phyloP scores from a whole-genome alignment of 2,888 invertebrate genomes.

The Epinotia demarniana region DNA sequence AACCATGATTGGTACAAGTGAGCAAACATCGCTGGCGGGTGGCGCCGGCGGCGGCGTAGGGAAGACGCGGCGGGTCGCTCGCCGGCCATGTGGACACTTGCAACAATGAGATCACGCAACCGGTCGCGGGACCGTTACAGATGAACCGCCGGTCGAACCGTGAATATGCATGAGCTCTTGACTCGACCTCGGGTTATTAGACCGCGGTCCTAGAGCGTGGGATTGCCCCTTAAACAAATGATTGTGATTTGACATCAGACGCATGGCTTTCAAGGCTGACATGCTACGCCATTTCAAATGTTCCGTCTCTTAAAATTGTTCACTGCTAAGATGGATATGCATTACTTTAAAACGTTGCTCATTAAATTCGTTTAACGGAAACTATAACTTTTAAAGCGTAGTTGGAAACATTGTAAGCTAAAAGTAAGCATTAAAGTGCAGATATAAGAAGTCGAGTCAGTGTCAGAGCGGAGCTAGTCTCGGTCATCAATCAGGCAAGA shows the following conservation, averaged over 20 bases:
- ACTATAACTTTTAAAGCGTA: slow-evolving; percentile 40
- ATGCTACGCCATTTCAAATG: slow-evolving; percentile 2
- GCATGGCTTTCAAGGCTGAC: slow-evolving; percentile 1
- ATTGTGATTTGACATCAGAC: slow-evolving; percentile 39
- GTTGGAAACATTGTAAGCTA: slow-evolving; percentile 42
- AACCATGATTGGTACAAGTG: slow-evolving; percentile 42
- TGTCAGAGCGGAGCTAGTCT: slow-evolving; percentile 60
- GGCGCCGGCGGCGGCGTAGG: slow-evolving; percentile 49
- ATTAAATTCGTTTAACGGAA: slow-evolving; percentile 41
- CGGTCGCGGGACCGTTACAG: slow-evolving; percentile 83
- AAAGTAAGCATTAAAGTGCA: slow-evolving; percentile 52
- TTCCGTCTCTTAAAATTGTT: slow-evolving; percentile 46
- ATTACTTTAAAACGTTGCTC: slow-evolving; percentile 29
- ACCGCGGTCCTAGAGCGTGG: slow-evolving; percentile 75
- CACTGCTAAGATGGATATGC: slow-evolving; percentile 47
- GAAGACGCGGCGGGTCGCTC: slow-evolving; percentile 47
- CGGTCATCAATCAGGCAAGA: slow-evolving; percentile 74
- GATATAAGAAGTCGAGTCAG: slow-evolving; percentile 62
- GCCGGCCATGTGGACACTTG: slow-evolving; percentile 65
- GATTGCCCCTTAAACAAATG: slow-evolving; percentile 57
- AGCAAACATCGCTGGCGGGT: slow-evolving; percentile 48
- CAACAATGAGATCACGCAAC: slow-evolving; percentile 80
- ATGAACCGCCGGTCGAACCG: slow-evolving; percentile 72
- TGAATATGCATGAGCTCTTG: slow-evolving; percentile 83
- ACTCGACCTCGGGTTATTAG: slow-evolving; percentile 82